Percentiles rank a stretch among this genome's conserved stretches.
Conservation (phyloP, 2,888 invertebrate species). For the Hyposoter didymator region DNA sequence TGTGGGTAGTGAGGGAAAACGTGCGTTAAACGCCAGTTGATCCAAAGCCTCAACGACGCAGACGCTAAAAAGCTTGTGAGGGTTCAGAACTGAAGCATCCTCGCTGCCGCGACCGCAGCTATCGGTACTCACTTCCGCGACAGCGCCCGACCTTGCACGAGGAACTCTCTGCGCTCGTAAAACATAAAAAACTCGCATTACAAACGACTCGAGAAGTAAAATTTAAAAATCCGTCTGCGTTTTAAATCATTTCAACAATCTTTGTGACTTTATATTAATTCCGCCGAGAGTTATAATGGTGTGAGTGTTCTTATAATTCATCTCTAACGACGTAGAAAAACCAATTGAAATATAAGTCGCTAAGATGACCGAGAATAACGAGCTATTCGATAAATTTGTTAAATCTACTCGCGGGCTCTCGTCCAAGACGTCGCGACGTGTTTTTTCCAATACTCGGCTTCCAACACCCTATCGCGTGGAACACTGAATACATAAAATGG, state of each 20-base stretch:
- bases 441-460: constrained; percentile 24
- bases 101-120: constrained; percentile 53
- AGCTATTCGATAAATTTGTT: constrained; percentile 16
- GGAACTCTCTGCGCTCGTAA: constrained; percentile 12
- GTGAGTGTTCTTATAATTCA: neutral
- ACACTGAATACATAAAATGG: constrained; percentile 80
- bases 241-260: neutral
- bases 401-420: neutral
- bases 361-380: constrained; percentile 58
- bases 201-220: neutral
- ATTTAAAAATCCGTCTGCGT: neutral
- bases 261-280: neutral
- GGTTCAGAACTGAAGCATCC: constrained; percentile 19
- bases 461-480: constrained; percentile 66
- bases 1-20: constrained; percentile 8
- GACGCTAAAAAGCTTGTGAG: constrained; percentile 57
- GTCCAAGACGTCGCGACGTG: constrained; percentile 59
- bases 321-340: neutral
- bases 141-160: constrained; percentile 42
- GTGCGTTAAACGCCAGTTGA: constrained; percentile 7
- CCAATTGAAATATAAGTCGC: neutral
- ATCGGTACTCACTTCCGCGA: constrained; percentile 60
- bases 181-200: neutral
- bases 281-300: neutral
- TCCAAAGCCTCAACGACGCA: constrained; percentile 47